These are phyloP conservation scores for Drosophila setosimentum DNA, from an alignment of 2,888 invertebrate species.

Conservation along the genomic window DNA sequence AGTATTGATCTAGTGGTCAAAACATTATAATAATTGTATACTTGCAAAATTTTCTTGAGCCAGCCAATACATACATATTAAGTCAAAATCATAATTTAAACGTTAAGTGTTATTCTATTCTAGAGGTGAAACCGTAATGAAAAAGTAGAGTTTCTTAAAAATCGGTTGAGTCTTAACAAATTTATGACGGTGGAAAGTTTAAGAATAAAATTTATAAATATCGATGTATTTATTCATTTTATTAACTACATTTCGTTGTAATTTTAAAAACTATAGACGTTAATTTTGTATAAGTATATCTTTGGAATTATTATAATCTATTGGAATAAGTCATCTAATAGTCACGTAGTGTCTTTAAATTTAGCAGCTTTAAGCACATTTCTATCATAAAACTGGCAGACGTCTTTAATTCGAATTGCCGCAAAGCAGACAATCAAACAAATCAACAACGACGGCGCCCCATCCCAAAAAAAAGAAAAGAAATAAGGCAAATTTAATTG, in stretches of 20 bases:
- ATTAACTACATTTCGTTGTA: accelerated
- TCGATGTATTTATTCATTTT: background rate
- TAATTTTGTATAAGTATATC: background rate
- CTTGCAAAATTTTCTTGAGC: background rate
- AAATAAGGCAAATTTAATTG: conserved; percentile 72
- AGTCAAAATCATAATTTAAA: background rate
- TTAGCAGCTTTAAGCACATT: conserved; percentile 56
- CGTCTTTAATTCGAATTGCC: conserved; percentile 54
- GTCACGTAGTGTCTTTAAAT: background rate
- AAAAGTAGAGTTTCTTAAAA: too few relatives aligned
- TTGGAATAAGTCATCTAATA: background rate
- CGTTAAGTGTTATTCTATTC: background rate
- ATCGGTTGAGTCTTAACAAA: too few relatives aligned
- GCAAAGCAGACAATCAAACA: conserved; percentile 42
- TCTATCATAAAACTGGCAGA: conserved; percentile 35
- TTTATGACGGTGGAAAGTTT: too few relatives aligned
- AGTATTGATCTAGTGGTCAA: background rate
- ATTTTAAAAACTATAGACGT: background rate
- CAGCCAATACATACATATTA: background rate
- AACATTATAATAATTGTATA: background rate
- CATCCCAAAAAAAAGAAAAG: conserved; percentile 6
- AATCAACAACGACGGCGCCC: conserved; percentile 30
- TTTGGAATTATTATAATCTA: too few relatives aligned
- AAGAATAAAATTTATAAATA: background rate
- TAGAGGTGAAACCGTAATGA: too few relatives aligned